A percentile compares a stretch with the other conserved stretches of the same genome.
phyloP scores from a whole-genome alignment of 2,888 invertebrate genomes.

The Apamea sordens region DNA sequence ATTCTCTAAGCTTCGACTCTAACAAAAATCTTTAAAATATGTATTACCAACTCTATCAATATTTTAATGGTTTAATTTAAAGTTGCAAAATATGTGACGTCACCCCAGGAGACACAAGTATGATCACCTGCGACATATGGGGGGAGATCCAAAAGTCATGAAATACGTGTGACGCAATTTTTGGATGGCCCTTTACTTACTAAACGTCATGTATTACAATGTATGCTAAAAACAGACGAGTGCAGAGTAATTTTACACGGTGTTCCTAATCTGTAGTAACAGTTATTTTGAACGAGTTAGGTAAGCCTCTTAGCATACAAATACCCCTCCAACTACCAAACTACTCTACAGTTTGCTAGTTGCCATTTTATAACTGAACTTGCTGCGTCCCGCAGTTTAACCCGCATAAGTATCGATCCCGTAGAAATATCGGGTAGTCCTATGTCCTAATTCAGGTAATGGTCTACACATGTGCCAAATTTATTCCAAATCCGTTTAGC shows the following conservation, averaged over 20 bases:
- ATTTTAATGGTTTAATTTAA: not conserved
- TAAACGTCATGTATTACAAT: conserved; percentile 33
- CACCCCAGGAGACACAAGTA: not conserved
- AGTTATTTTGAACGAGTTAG: not conserved
- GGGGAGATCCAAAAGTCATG: not conserved
- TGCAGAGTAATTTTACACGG: not conserved
- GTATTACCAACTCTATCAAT: not conserved
- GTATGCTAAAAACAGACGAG: conserved; percentile 5
- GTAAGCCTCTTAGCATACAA: not conserved
- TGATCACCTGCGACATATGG: not conserved
- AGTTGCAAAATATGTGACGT: not conserved
- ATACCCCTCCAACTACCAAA: not conserved
- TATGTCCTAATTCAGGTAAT: not conserved
- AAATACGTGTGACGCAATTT: conserved; percentile 1
- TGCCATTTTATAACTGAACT: not conserved
- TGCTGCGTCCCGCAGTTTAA: not conserved
- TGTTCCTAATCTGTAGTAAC: not conserved
- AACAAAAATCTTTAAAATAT: not conserved
- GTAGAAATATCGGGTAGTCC: not conserved
- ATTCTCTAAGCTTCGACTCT: not conserved
- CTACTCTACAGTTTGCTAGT: not conserved
- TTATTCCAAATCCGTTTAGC: not conserved
- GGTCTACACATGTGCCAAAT: not conserved
- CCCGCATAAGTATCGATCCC: not conserved
- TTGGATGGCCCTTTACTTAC: not conserved